Base-by-base conservation (phyloP, 2,113 vertebrate species). In the Pycnonotus jocosus region DNA sequence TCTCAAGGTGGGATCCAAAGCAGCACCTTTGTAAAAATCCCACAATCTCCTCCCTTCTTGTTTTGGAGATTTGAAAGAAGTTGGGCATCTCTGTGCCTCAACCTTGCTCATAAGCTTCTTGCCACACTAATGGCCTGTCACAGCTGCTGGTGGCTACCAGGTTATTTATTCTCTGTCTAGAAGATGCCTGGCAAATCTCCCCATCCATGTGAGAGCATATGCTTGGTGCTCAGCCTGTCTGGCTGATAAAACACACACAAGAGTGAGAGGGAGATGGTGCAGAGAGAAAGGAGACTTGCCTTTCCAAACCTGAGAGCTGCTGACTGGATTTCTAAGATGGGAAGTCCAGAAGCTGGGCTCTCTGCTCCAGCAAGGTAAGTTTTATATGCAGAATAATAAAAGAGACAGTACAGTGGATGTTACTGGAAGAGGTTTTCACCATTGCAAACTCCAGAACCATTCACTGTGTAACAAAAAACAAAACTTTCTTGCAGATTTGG, bases 401-500 rank as follows among this genome's bases (percentile, higher is more conserved):
- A 50, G 62, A 92, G 17, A 12, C 57, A 47, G 19, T 31, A 51
- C 25, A 62, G 5, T 64, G 7, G 24, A 14, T 56, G 13, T 61
- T 87, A 35, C 57, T 70, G 38, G 51, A 71, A 71, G 27, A 88
- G 15, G 7, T 15, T 85, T 78, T 82, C 81, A 33, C 70, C 81
- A 3, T 45, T 81, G 44, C 10, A 71, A 18, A 30, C 37, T 57
- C 38, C 13, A 83, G 76, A 69, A 58, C 21, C 17, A 23, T 58
- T 60, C 12, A 24, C 7, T 66, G 17, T 82, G 30, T 93, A 73
- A 88, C 25, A 42, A 77, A 80, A 37, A 8, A 0, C 58, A 51
- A 93, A 95, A 83, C 40, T 94, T 61, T 96, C 38, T 97, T 98
- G 51, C 98, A 99, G 99, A 99, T 94, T 85, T 99, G 97, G 99